Evolutionary conservation across 2,888 invertebrate genomes (phyloP), one percentile per base, ranked within the genome.

Genomic region (Eristalis pertinax): DNA sequence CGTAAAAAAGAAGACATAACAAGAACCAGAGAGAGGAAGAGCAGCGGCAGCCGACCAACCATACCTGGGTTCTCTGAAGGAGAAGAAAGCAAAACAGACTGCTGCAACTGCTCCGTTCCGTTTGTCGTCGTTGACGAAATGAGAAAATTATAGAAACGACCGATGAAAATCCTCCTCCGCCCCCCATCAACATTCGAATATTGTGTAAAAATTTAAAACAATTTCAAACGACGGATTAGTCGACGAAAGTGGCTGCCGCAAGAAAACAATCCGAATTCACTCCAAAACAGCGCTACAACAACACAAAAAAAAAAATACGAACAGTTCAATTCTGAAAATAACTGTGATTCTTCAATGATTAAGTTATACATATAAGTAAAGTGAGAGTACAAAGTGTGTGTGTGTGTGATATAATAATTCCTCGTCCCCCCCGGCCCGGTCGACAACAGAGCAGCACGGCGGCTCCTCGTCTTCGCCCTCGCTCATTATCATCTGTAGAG

Each of bases 381-480:
- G 68, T 80, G 79, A 80, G 76, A 84, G 86, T 86, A 84, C 74
- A 80, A 83, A 83, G 79, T 84, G 87, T 76, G 87, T 87, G 87
- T 79, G 79, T 84, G 87, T 76, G 87, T 87, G 87, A 87, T 87
- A 87, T 87, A 87, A 87, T 87, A 87, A 75, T 74, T 78, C 78
- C 41, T 69, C 72, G 38, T 76, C 50, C 43, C 62, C 43, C 43
- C 26, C 26, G 26, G n/a, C n/a, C n/a, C 26, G 2, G 15, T 4
- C 26, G 13, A 8, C 24, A 2, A 1, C n/a, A 19, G 5, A 24
- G 11, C 8, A 24, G 11, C 58, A 26, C 26, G 4, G 32, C 32
- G 32, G 26, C 4, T 26, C 26, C 8, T 32, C 32, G 8, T 24
- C n/a, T 24, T 60, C 56, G 56, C 60, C 38, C 74, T 15, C 62